These are phyloP conservation scores for Pollenia angustigena DNA, from an alignment of 2,888 invertebrate genomes.

Conservation along the genomic window DNA sequence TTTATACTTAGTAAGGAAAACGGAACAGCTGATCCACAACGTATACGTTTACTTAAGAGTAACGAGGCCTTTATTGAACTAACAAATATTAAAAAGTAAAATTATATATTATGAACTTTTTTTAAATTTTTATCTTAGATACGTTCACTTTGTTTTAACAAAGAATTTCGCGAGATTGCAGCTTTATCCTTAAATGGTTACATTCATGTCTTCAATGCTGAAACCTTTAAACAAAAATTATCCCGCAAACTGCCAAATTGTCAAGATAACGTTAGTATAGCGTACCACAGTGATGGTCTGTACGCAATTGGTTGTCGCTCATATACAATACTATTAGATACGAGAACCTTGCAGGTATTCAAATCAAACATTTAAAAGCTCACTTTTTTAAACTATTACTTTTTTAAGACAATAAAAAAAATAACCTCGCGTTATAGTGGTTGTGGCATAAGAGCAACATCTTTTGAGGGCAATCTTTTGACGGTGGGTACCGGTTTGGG, in stretches of 20 bases:
- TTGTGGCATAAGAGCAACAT: constrained; percentile 95
- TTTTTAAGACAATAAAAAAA: constrained; percentile 88
- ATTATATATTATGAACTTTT: too few relatives aligned
- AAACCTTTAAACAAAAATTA: constrained; percentile 94
- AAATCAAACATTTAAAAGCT: neutral
- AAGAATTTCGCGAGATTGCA: constrained; percentile 93
- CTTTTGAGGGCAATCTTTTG: constrained; percentile 94
- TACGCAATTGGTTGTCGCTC: constrained; percentile 98
- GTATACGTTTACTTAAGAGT: too few relatives aligned
- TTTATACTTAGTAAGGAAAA: too few relatives aligned
- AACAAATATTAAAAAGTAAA: too few relatives aligned
- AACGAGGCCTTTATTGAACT: too few relatives aligned
- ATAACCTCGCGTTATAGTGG: constrained; percentile 94
- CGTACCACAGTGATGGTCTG: constrained; percentile 92
- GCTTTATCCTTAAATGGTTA: constrained; percentile 96
- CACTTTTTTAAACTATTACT: constrained; percentile 7
- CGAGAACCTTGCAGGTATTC: constrained; percentile 90
- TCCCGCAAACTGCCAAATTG: constrained; percentile 94
- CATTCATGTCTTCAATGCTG: constrained; percentile 96
- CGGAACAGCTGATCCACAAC: too few relatives aligned
- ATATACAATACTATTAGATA: constrained; percentile 94
- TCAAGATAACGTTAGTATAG: constrained; percentile 96
- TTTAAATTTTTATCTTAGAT: constrained; percentile 84
- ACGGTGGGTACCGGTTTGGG: constrained; percentile 97
- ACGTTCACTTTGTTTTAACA: constrained; percentile 94